Evolutionary conservation across 1,140 invertebrate species (phyloP), one percentile per base, ranked within the genome.

Genomic region (Papilio aristodemus): DNA sequence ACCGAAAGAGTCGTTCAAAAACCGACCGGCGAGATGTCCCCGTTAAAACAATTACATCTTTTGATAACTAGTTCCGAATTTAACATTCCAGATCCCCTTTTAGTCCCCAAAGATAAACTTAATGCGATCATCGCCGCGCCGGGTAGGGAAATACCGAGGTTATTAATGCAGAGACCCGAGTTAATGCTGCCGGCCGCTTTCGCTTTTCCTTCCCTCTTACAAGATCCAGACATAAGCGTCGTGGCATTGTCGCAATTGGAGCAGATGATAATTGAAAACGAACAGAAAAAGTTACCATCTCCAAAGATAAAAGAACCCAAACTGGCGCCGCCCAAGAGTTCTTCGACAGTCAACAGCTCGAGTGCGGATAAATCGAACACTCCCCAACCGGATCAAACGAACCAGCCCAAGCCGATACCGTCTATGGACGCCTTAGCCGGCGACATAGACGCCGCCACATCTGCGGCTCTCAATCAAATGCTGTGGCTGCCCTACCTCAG

Each of bases 201-300:
- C 46, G 93, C 94, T 14, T 95, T 93, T 75, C 95, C 95, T 0
- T 93, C 95, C 73, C 88, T 96, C 1, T 84, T 96, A 22, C 93
- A 94, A 77, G 95, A 96, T 87, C 95, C 95, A 5, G 95, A 97
- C 82, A 94, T 97, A 67, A 83, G 96, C 6, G 95, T 96, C 0
- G 94, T 97, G 73, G 95, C 95, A 25, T 89, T 96, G 76, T 92
- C 94, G 3, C 95, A 96, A 89, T 85, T 97, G 19, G 95, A 96
- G 86, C 46, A 54, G 22, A 93, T 93, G n/a, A 94, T 96, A 19
- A 81, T 96, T 46, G 89, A 92, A 72, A 93, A 93, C 68, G 90
- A 93, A 71, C 86, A 84, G 32, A 88, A 92, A 74, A 81, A 73
- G 85, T 86, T 70, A 84, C 81, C 78, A 76, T 91, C 67, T 80